A percentile compares a stretch with the other conserved stretches of the same genome.
These are phyloP conservation scores for Tribolium castaneum DNA, from an alignment of 1,140 invertebrate genomes.

Conservation along the genomic window DNA sequence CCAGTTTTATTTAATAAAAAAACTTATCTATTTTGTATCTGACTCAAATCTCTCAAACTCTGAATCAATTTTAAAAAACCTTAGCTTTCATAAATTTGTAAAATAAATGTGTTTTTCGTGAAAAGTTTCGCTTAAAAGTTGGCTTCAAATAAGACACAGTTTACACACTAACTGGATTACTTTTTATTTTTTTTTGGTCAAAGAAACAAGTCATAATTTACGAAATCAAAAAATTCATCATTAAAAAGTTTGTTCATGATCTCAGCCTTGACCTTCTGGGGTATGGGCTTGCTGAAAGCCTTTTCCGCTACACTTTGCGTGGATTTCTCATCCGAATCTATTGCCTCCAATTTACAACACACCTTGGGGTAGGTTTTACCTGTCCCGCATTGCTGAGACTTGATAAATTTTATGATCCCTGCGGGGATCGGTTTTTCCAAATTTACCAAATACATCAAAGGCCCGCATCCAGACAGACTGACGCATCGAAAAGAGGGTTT, in stretches of 20 bases:
- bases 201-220: not conserved
- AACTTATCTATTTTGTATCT: too few species aligned
- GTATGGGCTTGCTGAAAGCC: not conserved
- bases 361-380: not conserved
- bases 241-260: not conserved
- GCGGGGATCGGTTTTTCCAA: not conserved
- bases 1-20: too few species aligned
- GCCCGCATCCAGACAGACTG: not conserved
- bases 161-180: too few species aligned
- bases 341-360: not conserved
- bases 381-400: not conserved
- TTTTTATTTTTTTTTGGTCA: not conserved
- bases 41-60: too few species aligned
- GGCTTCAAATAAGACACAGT: too few species aligned
- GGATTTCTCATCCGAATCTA: not conserved
- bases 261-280: not conserved
- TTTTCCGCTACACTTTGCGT: not conserved
- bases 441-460: conserved; percentile 11
- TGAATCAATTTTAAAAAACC: too few species aligned
- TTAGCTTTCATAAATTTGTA: too few species aligned
- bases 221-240: not conserved
- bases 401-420: not conserved
- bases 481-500: conserved; percentile 3
- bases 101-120: too few species aligned
- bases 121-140: too few species aligned